These are phyloP conservation scores for Natrix natrix DNA, from an alignment of 2,797 vertebrate genomes.

Conservation along the genomic window DNA sequence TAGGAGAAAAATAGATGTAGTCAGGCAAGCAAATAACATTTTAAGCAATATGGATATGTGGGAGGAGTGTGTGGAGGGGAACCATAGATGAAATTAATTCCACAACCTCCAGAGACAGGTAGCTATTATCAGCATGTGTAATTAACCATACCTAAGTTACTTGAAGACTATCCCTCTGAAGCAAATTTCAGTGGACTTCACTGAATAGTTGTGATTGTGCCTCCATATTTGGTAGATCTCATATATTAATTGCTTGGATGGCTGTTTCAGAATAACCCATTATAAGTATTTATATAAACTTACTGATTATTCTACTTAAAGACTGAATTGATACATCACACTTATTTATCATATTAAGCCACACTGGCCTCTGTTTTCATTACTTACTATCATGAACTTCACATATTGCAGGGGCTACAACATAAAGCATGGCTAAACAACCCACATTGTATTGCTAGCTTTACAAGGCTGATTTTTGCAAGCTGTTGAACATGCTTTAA, in stretches of 20 bases:
- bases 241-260: background rate
- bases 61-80: background rate
- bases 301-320: background rate
- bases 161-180: background rate
- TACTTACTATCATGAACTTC: background rate
- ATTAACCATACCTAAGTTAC: too few relatives aligned
- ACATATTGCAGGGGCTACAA: background rate
- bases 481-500: background rate
- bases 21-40: background rate
- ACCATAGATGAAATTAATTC: background rate
- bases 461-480: background rate
- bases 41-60: background rate
- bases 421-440: background rate
- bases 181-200: background rate
- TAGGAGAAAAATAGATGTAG: background rate
- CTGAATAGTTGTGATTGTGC: background rate
- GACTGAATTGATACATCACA: background rate
- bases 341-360: background rate
- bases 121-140: background rate
- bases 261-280: background rate
- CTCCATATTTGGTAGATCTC: background rate
- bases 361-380: background rate
- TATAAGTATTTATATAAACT: background rate
- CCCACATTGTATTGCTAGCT: background rate
- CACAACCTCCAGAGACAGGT: background rate